Conservation (phyloP, 2,113 vertebrate species). For the Zosterops hypoxanthus region DNA sequence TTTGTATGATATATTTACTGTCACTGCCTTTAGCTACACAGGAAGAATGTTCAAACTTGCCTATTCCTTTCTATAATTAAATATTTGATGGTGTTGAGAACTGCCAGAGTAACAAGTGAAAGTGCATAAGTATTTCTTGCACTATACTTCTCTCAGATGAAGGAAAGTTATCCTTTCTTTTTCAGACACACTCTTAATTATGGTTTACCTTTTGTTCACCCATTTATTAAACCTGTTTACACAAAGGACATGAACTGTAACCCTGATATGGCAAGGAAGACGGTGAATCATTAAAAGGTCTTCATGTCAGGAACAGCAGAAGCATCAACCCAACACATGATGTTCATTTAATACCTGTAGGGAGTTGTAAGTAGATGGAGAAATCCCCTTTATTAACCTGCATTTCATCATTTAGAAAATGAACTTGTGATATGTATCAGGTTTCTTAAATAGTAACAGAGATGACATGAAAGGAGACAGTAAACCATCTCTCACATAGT, state of each 20-base stretch:
- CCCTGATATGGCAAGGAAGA: neutral
- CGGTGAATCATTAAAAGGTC: neutral
- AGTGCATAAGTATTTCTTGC: neutral
- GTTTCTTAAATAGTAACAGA: neutral
- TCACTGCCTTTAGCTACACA: neutral
- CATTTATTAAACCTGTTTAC: neutral
- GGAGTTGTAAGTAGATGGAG: neutral
- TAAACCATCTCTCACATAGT: neutral
- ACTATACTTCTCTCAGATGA: neutral
- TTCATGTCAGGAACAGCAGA: neutral
- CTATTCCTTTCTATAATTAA: neutral
- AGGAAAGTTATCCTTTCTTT: neutral
- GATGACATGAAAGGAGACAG: neutral
- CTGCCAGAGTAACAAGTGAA: neutral
- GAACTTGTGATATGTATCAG: neutral
- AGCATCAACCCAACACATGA: fast-evolving
- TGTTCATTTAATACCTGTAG: neutral
- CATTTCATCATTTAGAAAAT: neutral
- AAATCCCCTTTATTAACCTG: neutral
- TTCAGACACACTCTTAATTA: neutral
- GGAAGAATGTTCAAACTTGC: neutral
- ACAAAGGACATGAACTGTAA: neutral
- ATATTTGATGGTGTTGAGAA: neutral
- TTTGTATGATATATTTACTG: neutral
- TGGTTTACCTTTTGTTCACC: neutral